Base-by-base conservation (phyloP, 1,140 invertebrate species). In the Frieseomelitta varia region DNA sequence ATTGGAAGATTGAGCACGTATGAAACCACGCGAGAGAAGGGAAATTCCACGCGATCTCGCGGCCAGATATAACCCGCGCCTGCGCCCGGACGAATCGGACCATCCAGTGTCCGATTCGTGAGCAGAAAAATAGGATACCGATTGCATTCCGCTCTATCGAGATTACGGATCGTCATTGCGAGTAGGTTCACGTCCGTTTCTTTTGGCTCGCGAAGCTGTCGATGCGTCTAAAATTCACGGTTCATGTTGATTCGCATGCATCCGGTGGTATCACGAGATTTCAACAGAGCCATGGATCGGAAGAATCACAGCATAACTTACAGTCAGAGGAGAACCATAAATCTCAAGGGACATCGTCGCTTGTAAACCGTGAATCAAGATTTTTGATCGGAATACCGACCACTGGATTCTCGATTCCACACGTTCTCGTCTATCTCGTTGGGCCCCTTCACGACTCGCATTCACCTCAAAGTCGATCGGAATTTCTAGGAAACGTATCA, bases 331-430 rank as follows among this genome's bases (percentile, higher is more conserved):
- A 86, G 78, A 74, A 69, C 61, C 73, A 91, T 92, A 93, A 92
- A 93, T 92, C 88, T 85, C 47, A 15, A 47, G 39, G 47, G 85
- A 85, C 90, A 91, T 92, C 87, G 88, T 79, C 67, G 87, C 71
- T 61, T 58, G 19, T 21, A 53, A 56, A 81, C 81, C 81, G 91
- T 93, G 91, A 92, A 93, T 93, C 92, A 92, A 88, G 91, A 90
- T 92, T 91, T 91, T 92, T 90, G 86, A 89, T 21, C 69, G 77
- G 74, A 80, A 78, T 83, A 81, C 85, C 90, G 81, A 76, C 78
- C 85, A 14, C 8, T 34, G 61, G 17, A 24, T 79, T 47, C 30
- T 34, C 24, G 47, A n/a, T 71, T 71, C 39, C 15, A 24, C 63
- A 1, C n/a, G 56, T 72, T 56, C 86, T 17, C 27, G 63, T 30